Conservation (phyloP, 2,797 vertebrate species). For the Taeniopygia guttata region DNA sequence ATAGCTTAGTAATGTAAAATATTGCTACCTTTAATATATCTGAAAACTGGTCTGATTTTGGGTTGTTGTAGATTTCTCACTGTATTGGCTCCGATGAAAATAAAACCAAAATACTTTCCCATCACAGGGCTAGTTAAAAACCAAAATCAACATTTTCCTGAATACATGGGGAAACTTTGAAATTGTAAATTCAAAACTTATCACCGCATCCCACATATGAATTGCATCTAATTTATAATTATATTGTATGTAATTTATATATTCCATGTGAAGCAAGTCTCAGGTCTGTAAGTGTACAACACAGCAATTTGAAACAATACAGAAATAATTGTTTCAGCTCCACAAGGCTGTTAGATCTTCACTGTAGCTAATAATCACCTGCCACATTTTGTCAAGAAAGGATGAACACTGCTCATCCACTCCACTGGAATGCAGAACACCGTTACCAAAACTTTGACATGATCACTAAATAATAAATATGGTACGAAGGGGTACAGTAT, state of each 20-base stretch:
- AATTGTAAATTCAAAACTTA: constrained; percentile 53
- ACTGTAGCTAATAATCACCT: constrained; percentile 48
- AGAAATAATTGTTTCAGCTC: constrained; percentile 52
- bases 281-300: constrained; percentile 47
- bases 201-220: background rate
- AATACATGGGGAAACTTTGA: constrained; percentile 38
- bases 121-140: constrained; percentile 55
- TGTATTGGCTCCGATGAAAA: constrained; percentile 52
- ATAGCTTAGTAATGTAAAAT: constrained; percentile 64
- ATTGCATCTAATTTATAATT: constrained; percentile 12
- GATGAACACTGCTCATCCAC: constrained; percentile 61
- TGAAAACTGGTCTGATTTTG: constrained; percentile 58
- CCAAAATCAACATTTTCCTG: constrained; percentile 62
- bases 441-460: constrained; percentile 43
- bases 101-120: constrained; percentile 57
- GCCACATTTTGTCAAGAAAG: constrained; percentile 49
- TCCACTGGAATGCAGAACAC: constrained; percentile 67
- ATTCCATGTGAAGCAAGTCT: constrained; percentile 61
- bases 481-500: constrained; percentile 57
- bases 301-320: constrained; percentile 48
- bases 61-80: constrained; percentile 40
- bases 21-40: constrained; percentile 61
- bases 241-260: constrained; percentile 7
- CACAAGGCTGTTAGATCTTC: constrained; percentile 36
- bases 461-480: constrained; percentile 59